Evolutionary conservation across 2,797 vertebrate genomes (phyloP).

Genomic region (Propithecus perrieri): DNA sequence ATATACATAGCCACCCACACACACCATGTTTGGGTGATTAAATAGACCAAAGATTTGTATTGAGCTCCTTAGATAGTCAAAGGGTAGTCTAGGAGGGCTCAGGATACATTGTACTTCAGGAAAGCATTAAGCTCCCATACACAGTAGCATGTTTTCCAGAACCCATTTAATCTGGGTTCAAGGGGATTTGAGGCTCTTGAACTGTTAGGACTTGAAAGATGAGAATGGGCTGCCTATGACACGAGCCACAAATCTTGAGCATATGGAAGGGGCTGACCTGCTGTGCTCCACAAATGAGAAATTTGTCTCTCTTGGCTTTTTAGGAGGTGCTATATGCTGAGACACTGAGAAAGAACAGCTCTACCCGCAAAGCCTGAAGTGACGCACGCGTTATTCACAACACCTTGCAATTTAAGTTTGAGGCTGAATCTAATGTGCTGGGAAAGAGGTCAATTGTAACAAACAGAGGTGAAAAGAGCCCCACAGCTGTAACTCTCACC

Average conservation of each 20-base stretch:
- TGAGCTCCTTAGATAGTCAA: neutral
- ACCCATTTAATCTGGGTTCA: constrained; percentile 65
- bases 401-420: constrained; percentile 54
- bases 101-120: neutral
- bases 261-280: constrained; percentile 67
- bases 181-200: constrained; percentile 63
- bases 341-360: constrained; percentile 49
- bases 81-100: neutral
- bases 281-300: constrained; percentile 69
- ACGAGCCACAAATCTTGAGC: constrained; percentile 67
- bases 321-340: constrained; percentile 55
- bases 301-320: constrained; percentile 68
- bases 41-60: constrained; percentile 19
- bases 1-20: constrained; percentile 16
- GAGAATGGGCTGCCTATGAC: constrained; percentile 66
- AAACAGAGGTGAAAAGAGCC: constrained; percentile 46
- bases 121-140: constrained; percentile 16
- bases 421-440: constrained; percentile 40
- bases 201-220: constrained; percentile 75
- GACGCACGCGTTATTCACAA: constrained; percentile 10
- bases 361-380: constrained; percentile 55
- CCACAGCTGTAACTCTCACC: constrained; percentile 5
- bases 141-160: constrained; percentile 23
- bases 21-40: constrained; percentile 50
- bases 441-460: constrained; percentile 68